Conservation (phyloP, 2,797 vertebrate species). For the Chrysolophus pictus region DNA sequence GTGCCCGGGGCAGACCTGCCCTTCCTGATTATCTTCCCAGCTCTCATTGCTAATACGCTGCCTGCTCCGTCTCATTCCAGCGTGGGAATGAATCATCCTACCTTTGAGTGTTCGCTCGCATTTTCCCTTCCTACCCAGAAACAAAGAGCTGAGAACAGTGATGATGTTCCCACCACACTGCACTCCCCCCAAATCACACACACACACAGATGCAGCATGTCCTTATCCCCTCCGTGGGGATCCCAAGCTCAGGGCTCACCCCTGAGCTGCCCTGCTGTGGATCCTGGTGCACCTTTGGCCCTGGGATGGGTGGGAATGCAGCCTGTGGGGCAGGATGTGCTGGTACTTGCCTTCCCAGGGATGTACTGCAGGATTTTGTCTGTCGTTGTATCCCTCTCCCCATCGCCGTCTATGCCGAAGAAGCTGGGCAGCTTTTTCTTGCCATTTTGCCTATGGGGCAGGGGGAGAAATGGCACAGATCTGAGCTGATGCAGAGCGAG, state of each 20-base stretch:
- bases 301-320: neutral
- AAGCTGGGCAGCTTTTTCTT: slow-evolving; percentile 75
- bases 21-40: slow-evolving; percentile 41
- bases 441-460: slow-evolving; percentile 73
- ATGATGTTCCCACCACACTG: neutral
- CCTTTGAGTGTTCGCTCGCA: neutral
- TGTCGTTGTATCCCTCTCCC: slow-evolving; percentile 61
- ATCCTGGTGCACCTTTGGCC: neutral
- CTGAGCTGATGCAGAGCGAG: neutral
- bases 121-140: slow-evolving; percentile 1
- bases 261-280: neutral
- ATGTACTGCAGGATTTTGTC: slow-evolving; percentile 82
- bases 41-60: neutral
- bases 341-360: slow-evolving; percentile 78
- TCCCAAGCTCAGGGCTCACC: neutral
- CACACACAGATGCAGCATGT: neutral
- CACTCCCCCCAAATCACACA: neutral
- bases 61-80: neutral
- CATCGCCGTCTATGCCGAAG: slow-evolving; percentile 70
- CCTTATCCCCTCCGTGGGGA: neutral
- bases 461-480: neutral
- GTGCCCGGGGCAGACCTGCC: slow-evolving; percentile 44
- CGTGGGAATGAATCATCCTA: slow-evolving; percentile 57
- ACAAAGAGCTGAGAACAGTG: neutral
- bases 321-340: neutral